These are phyloP conservation scores for Talpa occidentalis DNA, from an alignment of 2,113 vertebrate species.

Conservation along the genomic window DNA sequence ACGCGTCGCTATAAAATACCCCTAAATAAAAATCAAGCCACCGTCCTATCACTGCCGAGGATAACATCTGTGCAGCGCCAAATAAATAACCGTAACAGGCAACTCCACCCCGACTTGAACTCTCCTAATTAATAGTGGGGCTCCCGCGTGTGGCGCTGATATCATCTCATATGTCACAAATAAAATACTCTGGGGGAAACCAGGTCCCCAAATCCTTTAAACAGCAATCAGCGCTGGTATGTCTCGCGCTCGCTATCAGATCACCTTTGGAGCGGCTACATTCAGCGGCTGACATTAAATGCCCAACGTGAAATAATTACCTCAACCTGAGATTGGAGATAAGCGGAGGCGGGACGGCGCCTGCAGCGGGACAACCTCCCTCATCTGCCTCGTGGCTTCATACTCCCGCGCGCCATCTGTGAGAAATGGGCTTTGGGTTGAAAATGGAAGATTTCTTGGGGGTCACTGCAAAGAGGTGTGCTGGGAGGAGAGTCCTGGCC, in stretches of 20 bases:
- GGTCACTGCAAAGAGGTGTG: neutral
- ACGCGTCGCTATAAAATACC: neutral
- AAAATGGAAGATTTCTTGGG: neutral
- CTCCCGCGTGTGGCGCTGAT: rapidly evolving
- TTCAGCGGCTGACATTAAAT: neutral
- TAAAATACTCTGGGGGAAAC: neutral
- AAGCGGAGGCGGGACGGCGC: neutral
- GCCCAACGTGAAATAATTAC: neutral
- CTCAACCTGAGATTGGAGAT: neutral
- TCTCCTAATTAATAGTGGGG: neutral
- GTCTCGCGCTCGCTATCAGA: neutral
- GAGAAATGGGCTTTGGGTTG: neutral
- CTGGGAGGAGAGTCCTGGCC: rapidly evolving
- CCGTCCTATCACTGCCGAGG: neutral
- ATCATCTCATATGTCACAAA: neutral
- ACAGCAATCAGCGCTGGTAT: neutral
- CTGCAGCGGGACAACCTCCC: no score
- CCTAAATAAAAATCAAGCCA: neutral
- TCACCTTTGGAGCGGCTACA: neutral
- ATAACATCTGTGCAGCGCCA: neutral
- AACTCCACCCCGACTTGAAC: neutral
- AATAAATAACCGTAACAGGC: neutral
- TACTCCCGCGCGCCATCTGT: neutral
- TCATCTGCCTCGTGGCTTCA: neutral
- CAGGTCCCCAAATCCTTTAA: no score